Percentiles rank a stretch among this genome's conserved stretches.
Evolutionary conservation across 2,888 invertebrate species (phyloP).

Genomic region (Prosopocoilus inquinatus): DNA sequence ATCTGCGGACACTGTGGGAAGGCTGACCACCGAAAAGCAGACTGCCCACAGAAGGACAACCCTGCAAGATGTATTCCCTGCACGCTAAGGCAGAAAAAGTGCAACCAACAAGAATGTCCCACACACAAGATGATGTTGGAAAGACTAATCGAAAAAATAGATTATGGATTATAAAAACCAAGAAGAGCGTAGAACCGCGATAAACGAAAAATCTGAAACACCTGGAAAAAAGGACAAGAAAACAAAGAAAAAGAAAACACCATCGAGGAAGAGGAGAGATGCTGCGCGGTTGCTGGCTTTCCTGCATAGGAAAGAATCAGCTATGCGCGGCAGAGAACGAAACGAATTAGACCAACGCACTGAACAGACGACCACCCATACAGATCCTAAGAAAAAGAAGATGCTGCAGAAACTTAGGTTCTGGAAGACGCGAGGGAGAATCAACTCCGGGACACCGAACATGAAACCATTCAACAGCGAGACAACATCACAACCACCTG

Average conservation of each 20-base stretch:
- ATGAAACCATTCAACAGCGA: too few species aligned
- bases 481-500: too few species aligned
- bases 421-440: too few species aligned
- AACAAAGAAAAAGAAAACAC: neutral
- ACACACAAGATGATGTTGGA: conserved; percentile 9
- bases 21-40: neutral
- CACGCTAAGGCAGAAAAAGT: conserved; percentile 2
- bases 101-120: neutral
- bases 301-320: too few species aligned
- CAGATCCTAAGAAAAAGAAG: too few species aligned
- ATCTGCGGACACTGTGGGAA: conserved; percentile 8
- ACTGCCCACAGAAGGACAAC: neutral
- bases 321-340: too few species aligned
- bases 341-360: too few species aligned
- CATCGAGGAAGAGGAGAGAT: neutral
- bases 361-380: too few species aligned
- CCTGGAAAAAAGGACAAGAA: neutral
- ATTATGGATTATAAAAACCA: conserved; percentile 6
- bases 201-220: too few species aligned
- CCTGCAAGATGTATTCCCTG: neutral
- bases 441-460: too few species aligned
- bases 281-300: neutral
- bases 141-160: conserved; percentile 8
- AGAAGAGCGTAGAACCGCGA: neutral
- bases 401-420: too few species aligned